Percentiles rank a stretch among this genome's conserved stretches.
These are phyloP conservation scores for Acinonyx jubatus DNA, from an alignment of 2,113 vertebrate genomes.

Conservation along the genomic window DNA sequence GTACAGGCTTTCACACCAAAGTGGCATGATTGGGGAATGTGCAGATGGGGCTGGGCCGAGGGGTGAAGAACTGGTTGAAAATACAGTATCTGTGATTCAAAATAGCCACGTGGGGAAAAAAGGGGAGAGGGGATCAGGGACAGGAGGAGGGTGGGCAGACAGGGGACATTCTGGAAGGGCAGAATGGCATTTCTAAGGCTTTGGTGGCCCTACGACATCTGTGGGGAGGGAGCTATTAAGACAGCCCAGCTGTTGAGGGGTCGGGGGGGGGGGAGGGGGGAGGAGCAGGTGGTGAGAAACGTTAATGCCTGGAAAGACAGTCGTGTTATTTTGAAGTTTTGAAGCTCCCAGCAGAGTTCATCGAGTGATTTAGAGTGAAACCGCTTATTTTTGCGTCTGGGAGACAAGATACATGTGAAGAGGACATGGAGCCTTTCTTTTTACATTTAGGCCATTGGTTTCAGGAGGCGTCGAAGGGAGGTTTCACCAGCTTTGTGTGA, in stretches of 20 bases:
- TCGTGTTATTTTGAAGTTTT: not conserved
- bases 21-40: not conserved
- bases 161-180: not conserved
- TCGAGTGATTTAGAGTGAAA: not conserved
- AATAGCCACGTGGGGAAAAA: not conserved
- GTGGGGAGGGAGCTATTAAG: not conserved
- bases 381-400: not conserved
- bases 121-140: not conserved
- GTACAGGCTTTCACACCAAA: not conserved
- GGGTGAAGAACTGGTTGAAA: not conserved
- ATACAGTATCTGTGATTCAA: not conserved
- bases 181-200: not conserved
- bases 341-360: not conserved
- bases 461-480: not conserved
- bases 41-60: not conserved
- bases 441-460: not conserved
- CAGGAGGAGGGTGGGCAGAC: not conserved
- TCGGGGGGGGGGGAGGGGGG: not conserved
- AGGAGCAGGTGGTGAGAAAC: not conserved
- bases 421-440: not conserved
- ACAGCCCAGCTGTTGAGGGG: not conserved
- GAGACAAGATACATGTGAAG: not conserved
- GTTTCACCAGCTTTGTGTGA: not conserved
- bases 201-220: fast-evolving
- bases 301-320: not conserved